Evolutionary conservation across 2,113 vertebrate genomes (phyloP).

Genomic region (Ammodramus savannarum): DNA sequence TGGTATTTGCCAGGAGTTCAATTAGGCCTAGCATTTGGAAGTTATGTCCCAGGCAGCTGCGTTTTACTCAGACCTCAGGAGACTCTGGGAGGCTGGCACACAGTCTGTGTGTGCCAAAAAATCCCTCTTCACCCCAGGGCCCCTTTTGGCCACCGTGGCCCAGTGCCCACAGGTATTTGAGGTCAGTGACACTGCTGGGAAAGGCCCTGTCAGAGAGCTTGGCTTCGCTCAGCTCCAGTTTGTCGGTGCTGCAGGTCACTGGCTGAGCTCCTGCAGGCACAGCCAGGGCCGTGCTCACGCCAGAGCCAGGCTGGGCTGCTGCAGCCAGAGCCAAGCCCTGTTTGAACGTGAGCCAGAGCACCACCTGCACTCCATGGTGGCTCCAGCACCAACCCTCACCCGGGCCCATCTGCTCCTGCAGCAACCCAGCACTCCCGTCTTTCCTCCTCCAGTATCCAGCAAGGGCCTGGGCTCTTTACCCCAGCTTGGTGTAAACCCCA

Average conservation of each 20-base stretch:
- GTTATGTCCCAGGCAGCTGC: not conserved
- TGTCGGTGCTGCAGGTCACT: not conserved
- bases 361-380: not conserved
- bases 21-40: not conserved
- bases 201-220: not conserved
- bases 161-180: not conserved
- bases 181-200: not conserved
- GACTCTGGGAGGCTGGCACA: not conserved
- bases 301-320: not conserved
- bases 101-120: not conserved
- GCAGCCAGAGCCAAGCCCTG: not conserved
- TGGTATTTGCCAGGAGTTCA: not conserved
- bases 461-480: not conserved
- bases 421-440: accelerated
- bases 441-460: not conserved
- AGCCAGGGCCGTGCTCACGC: accelerated
- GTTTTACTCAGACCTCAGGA: not conserved
- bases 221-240: not conserved
- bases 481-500: not conserved
- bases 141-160: not conserved
- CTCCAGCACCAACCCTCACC: not conserved
- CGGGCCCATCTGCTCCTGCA: not conserved
- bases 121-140: not conserved
- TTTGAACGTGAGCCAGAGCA: not conserved
- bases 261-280: not conserved